phyloP scores from a whole-genome alignment of 2,797 vertebrate genomes.

The Pogoniulus pusillus region DNA sequence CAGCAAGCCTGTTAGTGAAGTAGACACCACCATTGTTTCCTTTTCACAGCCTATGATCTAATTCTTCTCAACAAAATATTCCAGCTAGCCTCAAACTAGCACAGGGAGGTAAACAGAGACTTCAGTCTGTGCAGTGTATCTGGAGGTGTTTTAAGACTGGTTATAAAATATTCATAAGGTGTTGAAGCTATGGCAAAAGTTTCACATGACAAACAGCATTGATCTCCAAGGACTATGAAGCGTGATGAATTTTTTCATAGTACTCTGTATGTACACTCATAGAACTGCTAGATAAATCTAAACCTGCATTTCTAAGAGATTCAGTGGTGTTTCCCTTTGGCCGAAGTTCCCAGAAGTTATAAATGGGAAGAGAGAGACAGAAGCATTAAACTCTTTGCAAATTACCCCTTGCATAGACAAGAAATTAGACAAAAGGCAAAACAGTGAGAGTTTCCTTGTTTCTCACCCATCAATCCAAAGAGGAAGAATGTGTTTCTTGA shows the following conservation, averaged over 20 bases:
- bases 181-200: background rate
- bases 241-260: background rate
- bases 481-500: slow-evolving; percentile 94
- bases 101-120: background rate
- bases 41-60: too few relatives aligned
- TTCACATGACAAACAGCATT: background rate
- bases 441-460: background rate
- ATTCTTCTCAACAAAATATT: too few relatives aligned
- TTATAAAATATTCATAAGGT: background rate
- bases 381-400: background rate
- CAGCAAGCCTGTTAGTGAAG: too few relatives aligned
- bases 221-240: background rate
- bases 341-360: background rate
- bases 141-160: background rate
- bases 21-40: too few relatives aligned
- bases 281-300: background rate
- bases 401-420: background rate
- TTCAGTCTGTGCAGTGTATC: background rate
- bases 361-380: background rate
- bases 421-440: background rate
- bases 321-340: background rate
- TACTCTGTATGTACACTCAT: background rate
- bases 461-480: slow-evolving; percentile 97
- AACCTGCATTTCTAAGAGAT: background rate
- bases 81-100: too few relatives aligned